Conservation (phyloP, 2,797 vertebrate genomes). For the Phylloscopus collybita region DNA sequence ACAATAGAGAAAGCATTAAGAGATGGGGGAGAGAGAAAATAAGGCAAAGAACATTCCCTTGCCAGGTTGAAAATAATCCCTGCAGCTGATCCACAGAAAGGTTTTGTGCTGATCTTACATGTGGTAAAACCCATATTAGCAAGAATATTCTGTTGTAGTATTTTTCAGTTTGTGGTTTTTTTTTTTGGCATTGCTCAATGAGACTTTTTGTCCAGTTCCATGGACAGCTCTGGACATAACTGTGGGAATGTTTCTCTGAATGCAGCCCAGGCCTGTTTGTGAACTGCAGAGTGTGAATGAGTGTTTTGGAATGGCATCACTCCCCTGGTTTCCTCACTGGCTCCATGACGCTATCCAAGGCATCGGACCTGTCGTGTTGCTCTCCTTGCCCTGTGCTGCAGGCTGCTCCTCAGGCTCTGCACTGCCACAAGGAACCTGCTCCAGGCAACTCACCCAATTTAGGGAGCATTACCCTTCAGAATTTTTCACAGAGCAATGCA, state of each 20-base stretch:
- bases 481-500: background rate
- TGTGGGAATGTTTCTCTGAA: background rate
- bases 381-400: background rate
- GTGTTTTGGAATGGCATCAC: background rate
- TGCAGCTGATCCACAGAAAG: background rate
- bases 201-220: background rate
- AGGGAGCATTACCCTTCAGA: background rate
- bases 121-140: background rate
- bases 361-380: fast-evolving
- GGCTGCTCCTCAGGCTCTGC: background rate
- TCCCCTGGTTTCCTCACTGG: background rate
- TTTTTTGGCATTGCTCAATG: background rate
- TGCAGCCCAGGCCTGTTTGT: background rate
- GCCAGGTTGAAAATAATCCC: background rate
- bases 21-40: background rate
- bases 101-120: background rate
- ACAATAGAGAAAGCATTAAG: conserved; percentile 17
- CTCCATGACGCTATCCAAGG: fast-evolving
- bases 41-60: background rate
- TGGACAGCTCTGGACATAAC: background rate
- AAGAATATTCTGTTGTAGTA: background rate
- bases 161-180: background rate
- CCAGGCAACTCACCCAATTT: background rate
- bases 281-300: background rate
- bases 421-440: background rate